Base-by-base conservation (phyloP, 2,888 invertebrate species). In the Polydesmus complanatus region DNA sequence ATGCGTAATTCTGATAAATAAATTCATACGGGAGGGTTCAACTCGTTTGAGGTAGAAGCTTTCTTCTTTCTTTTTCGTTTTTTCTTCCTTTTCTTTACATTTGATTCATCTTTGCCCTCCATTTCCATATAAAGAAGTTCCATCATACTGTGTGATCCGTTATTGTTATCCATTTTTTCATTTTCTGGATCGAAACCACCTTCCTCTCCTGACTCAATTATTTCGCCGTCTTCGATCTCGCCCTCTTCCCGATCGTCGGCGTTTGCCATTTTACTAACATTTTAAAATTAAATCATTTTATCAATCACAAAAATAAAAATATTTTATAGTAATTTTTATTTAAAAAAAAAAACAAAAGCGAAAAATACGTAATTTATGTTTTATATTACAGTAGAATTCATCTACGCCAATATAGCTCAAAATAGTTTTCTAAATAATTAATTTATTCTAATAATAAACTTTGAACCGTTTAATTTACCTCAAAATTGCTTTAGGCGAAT, bases 171-270 rank as follows among this genome's bases (percentile, higher is more conserved):
- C 3, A 27, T 18, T 8, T 26, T 54, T 48, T 25, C 54, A 22
- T 37, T 49, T 18, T 23, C 59, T 14, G 37, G 54, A 37, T 37
- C 37, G 14, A 37, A 5, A 14, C 37, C 37, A 8, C 37, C 61
- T 25, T 65, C 66, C 11, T 23, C 65, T 19, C 60, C 62, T 14
- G 65, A 65, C 54, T 66, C 66, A 47, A 64, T 53, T 54, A 66
- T 66, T 53, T 66, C 65, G n/a, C 65, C 66, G 51, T 65, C 66
- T 59, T 66, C 66, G 53, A 65, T 57, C 56, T 65, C 66, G 8
- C 64, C 61, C 25, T 62, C 61, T 27, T 63, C 62, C 14, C 22
- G 60, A 22, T 62, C 62, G 14, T 26, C 50, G 18, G 47, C 51
- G 27, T 54, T 37, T 50, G 48, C 50, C 27, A 21, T 58, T n/a